Evolutionary conservation across 2,888 invertebrate genomes (phyloP).

Genomic region (Scaptomyza flava): DNA sequence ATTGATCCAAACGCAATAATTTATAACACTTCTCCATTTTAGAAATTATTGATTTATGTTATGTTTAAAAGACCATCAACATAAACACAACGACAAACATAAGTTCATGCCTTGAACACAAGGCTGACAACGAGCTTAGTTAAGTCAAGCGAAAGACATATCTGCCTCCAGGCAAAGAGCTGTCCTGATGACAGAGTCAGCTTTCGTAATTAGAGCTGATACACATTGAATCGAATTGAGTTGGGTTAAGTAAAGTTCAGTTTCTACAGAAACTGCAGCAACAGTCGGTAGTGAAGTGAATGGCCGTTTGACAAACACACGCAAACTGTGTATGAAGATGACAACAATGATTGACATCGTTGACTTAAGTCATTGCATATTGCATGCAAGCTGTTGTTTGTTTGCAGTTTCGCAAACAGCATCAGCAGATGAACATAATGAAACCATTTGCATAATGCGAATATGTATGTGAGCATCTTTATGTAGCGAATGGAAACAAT

Average conservation of each 20-base stretch:
- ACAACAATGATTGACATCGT: conserved; percentile 71
- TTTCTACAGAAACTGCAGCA: conserved; percentile 39
- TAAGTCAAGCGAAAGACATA: conserved; percentile 32
- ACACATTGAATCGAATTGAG: conserved; percentile 37
- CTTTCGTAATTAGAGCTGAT: conserved; percentile 18
- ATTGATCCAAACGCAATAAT: too few species aligned
- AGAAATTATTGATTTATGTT: background rate
- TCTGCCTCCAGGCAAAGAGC: conserved; percentile 4
- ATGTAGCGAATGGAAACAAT: conserved; percentile 45
- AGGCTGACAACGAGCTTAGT: conserved; percentile 26
- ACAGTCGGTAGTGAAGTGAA: conserved; percentile 35
- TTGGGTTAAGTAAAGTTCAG: conserved; percentile 53
- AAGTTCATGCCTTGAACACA: background rate
- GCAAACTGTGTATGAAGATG: too few species aligned
- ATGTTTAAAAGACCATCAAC: conserved; percentile 3
- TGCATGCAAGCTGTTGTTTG: conserved; percentile 57
- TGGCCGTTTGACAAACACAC: conserved; percentile 65
- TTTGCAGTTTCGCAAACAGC: conserved; percentile 27
- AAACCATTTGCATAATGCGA: conserved; percentile 38
- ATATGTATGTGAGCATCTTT: background rate
- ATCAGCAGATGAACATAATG: conserved; percentile 49
- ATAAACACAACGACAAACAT: conserved; percentile 8
- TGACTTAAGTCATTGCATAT: conserved; percentile 74
- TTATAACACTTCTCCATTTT: too few species aligned
- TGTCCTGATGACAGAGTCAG: conserved; percentile 49